phyloP scores from a whole-genome alignment of 2,888 invertebrate genomes.

The Syrista parreyssii region DNA sequence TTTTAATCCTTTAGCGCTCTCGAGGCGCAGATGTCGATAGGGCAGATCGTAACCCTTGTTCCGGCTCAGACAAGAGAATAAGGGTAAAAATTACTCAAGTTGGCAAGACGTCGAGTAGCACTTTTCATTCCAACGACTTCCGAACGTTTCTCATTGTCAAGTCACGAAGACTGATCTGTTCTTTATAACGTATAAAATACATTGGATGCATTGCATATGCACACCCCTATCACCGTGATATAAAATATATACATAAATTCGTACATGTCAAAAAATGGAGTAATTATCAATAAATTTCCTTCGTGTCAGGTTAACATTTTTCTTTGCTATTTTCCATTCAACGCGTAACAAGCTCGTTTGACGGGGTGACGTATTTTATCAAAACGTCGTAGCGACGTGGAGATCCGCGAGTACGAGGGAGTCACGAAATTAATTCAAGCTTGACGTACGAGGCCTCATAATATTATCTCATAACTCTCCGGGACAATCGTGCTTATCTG shows the following conservation, averaged over 20 bases:
- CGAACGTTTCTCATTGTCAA: constrained; percentile 57
- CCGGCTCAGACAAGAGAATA: constrained; percentile 3
- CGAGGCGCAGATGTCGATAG: constrained; percentile 58
- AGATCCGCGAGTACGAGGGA: constrained; percentile 27
- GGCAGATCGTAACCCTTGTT: constrained; percentile 51
- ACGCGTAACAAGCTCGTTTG: not conserved
- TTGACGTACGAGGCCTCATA: constrained; percentile 60
- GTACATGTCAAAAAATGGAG: not conserved
- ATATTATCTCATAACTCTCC: constrained; percentile 64
- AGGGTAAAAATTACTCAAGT: constrained; percentile 11
- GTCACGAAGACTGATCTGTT: constrained; percentile 48
- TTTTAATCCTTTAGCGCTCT: constrained; percentile 40
- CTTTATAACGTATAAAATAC: not conserved
- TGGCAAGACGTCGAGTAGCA: constrained; percentile 40
- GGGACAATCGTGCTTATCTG: constrained; percentile 62
- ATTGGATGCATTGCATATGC: not conserved
- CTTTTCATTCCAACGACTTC: constrained; percentile 51
- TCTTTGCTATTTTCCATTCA: not conserved
- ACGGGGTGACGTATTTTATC: not conserved
- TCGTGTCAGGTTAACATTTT: not conserved
- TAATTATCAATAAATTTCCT: not conserved
- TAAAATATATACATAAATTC: not conserved
- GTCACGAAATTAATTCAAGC: constrained; percentile 60
- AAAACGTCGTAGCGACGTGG: not conserved
- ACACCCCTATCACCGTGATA: not conserved